Percentiles rank a stretch among this genome's conserved stretches.
phyloP scores from a whole-genome alignment of 1,140 invertebrate genomes.

The Caenorhabditis remanei region DNA sequence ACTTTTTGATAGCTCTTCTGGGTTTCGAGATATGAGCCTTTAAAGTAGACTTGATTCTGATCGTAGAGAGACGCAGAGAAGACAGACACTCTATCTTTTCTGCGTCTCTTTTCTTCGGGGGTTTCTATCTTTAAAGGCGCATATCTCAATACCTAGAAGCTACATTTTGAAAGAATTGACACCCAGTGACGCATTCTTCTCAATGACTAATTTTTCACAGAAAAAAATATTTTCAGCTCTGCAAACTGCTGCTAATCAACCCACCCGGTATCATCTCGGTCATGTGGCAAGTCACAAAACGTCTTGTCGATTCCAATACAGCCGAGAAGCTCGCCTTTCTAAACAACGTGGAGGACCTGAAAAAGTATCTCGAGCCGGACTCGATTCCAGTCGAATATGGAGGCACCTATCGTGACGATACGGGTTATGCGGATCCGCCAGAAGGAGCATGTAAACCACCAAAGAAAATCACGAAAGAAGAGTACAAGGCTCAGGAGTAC shows the following conservation, averaged over 20 bases:
- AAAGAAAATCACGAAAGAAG: conserved; percentile 31
- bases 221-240: conserved; percentile 56
- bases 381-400: conserved; percentile 64
- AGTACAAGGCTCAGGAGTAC: conserved; percentile 38
- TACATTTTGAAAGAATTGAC: too few relatives aligned
- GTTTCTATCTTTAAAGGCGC: too few relatives aligned
- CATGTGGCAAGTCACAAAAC: conserved; percentile 67
- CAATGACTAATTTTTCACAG: too few relatives aligned
- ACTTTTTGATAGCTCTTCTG: too few relatives aligned
- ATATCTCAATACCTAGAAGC: too few relatives aligned
- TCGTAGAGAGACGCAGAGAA: too few relatives aligned
- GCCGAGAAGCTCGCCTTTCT: conserved; percentile 61
- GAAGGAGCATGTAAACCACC: conserved; percentile 65
- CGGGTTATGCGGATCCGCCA: conserved; percentile 65
- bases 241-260: conserved; percentile 63
- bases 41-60: too few relatives aligned
- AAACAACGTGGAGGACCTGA: conserved; percentile 60
- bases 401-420: conserved; percentile 60
- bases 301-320: conserved; percentile 62
- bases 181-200: too few relatives aligned
- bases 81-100: neutral
- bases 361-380: conserved; percentile 63
- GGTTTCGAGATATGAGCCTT: too few relatives aligned
- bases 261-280: conserved; percentile 66
- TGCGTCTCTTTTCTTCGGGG: too few relatives aligned